Evolutionary conservation across 2,888 invertebrate genomes (phyloP), one percentile per base, ranked within the genome.

Genomic region (Hirtodrosophila duncani): DNA sequence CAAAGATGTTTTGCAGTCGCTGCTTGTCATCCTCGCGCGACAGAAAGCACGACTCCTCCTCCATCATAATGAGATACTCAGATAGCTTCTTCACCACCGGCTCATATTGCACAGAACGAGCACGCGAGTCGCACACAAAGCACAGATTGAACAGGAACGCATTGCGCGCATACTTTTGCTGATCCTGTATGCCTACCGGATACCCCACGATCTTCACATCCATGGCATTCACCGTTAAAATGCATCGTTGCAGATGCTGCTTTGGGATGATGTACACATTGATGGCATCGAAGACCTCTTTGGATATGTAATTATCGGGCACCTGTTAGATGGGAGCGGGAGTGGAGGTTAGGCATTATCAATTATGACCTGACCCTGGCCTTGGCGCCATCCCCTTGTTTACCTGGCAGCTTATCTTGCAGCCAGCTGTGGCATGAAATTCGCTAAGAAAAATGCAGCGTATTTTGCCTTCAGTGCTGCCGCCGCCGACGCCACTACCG

Each of bases 241-340:
- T 93, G 83, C 95, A 94, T 67, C 94, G 90, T 83, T 96, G 94
- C 21, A 98, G 89, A 82, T 97, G 95, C 17, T 94, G 93, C 87
- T 98, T 98, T 2, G 98, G 97, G 83, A 98, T 98, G 63, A 98
- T 96, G 84, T 96, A 98, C 14, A 94, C 95, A 84, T 94, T 96
- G 48, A 98, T 92, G 50, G 95, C 93, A 88, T 98, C 97, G 88
- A 98, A 98, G 11, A 94, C 90, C 79, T 98, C 97, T 86, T 97
- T 97, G 0, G 94, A 93, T 34, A 98, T 92, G 83, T 93, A 95
- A 83, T 96, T 94, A 78, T 94, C 93, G 3, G 98, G 98, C 48
- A 95, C 94, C 93, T 94, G 10, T 5, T 2, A 4, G 20, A 3
- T 5, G 3, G 4, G 4, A 4, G 16, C n/a, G n/a, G n/a, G n/a